These are phyloP conservation scores for Oxytorus armatus DNA, from an alignment of 2,888 invertebrate genomes.

Conservation along the genomic window DNA sequence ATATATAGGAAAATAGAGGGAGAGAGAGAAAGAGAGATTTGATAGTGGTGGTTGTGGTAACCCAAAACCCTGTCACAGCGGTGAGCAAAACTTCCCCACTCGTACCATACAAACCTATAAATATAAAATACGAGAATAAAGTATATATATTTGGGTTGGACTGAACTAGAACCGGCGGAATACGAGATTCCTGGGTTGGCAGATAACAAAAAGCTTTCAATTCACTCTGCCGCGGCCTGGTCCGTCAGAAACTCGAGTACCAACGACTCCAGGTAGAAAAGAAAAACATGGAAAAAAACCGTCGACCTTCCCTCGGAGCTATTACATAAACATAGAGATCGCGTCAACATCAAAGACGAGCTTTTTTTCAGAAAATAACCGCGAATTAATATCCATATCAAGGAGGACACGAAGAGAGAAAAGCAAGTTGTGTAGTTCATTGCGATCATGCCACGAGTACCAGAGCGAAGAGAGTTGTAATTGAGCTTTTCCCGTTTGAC, in stretches of 20 bases:
- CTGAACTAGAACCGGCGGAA: conserved; percentile 26
- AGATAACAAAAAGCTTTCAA: conserved; percentile 64
- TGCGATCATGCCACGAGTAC: neutral
- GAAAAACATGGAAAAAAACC: conserved; percentile 37
- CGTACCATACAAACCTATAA: neutral
- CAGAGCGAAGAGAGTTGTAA: conserved; percentile 10
- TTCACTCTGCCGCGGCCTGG: conserved; percentile 42
- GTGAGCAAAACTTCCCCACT: conserved; percentile 34
- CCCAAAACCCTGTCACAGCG: conserved; percentile 50
- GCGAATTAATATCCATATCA: conserved; percentile 17
- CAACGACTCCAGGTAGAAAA: conserved; percentile 2
- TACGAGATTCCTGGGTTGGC: conserved; percentile 44
- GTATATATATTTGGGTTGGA: conserved; percentile 13
- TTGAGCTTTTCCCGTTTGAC: conserved; percentile 34
- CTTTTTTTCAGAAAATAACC: neutral
- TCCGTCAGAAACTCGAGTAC: conserved; percentile 55
- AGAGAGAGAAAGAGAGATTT: conserved; percentile 2
- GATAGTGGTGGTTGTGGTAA: conserved; percentile 39
- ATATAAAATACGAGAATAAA: neutral
- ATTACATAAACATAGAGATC: neutral
- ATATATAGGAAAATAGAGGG: conserved; percentile 3
- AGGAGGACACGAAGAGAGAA: neutral
- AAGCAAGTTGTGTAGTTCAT: neutral
- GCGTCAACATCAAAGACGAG: conserved; percentile 20
- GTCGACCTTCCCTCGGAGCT: conserved; percentile 19